phyloP scores from a whole-genome alignment of 2,888 invertebrate species.

The Schizaphis graminum region DNA sequence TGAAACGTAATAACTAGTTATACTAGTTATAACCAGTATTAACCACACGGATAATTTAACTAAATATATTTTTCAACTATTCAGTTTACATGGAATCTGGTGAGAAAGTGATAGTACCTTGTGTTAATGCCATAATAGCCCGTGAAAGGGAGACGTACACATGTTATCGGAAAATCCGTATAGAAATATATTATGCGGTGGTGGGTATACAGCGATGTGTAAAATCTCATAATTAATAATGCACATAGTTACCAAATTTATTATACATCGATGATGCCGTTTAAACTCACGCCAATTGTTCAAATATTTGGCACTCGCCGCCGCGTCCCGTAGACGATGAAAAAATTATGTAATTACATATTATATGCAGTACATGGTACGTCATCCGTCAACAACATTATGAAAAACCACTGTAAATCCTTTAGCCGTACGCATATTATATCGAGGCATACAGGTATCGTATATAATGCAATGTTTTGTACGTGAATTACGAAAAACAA shows the following conservation, averaged over 20 bases:
- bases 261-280: not conserved
- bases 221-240: not conserved
- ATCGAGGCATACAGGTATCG: not conserved
- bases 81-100: not conserved
- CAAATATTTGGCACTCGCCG: not conserved
- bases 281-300: not conserved
- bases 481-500: not conserved
- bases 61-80: not conserved
- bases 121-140: not conserved
- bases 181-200: not conserved
- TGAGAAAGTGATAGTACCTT: not conserved
- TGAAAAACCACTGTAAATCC: not conserved
- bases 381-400: not conserved
- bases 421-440: not conserved
- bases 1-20: not conserved
- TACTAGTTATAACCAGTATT: too few species aligned
- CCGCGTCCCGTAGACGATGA: not conserved
- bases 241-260: not conserved
- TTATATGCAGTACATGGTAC: not conserved
- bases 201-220: not conserved
- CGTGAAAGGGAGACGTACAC: not conserved
- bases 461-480: not conserved
- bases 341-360: not conserved
- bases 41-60: not conserved
- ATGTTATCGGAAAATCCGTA: not conserved